Evolutionary conservation across 2,888 invertebrate species (phyloP).

Genomic region (Ichneumoninae sp.): DNA sequence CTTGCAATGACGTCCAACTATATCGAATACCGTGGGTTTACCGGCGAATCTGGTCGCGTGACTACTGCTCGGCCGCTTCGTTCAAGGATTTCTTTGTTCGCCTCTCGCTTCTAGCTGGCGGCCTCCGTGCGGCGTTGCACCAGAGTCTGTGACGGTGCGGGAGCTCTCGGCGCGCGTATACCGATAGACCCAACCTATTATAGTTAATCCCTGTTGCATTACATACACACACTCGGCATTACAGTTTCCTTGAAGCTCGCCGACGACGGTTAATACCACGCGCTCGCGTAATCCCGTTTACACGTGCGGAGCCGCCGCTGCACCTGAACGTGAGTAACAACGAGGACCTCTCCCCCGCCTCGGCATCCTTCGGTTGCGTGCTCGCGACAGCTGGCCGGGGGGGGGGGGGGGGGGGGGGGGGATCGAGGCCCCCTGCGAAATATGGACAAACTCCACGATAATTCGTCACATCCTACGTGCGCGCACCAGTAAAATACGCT

Average conservation of each 20-base stretch:
- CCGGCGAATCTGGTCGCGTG: slow-evolving; percentile 67
- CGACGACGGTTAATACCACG: slow-evolving; percentile 65
- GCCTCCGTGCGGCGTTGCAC: slow-evolving; percentile 54
- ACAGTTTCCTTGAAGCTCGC: slow-evolving; percentile 48
- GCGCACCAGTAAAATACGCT: background rate
- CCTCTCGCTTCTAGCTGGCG: slow-evolving; percentile 62
- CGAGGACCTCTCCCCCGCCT: slow-evolving; percentile 26
- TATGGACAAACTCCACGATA: slow-evolving; percentile 2
- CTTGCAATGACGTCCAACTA: background rate
- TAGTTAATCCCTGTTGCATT: slow-evolving; percentile 23
- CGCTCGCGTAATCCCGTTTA: slow-evolving; percentile 77
- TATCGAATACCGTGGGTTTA: slow-evolving; percentile 43
- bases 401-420: slow-evolving; percentile 67
- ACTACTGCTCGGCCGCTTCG: slow-evolving; percentile 58
- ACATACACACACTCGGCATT: slow-evolving; percentile 23
- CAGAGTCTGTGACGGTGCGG: slow-evolving; percentile 44
- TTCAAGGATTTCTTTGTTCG: slow-evolving; percentile 81
- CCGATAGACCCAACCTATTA: background rate
- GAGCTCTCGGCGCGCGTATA: slow-evolving; percentile 13
- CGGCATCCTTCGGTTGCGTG: slow-evolving; percentile 5
- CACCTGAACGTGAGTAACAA: slow-evolving; percentile 82
- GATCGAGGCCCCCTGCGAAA: slow-evolving; percentile 48
- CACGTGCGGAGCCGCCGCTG: slow-evolving; percentile 77
- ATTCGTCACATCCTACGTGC: background rate
- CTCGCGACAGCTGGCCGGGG: slow-evolving; percentile 59